These are phyloP conservation scores for Chalcosyrphus nemorum DNA, from an alignment of 2,888 invertebrate genomes.

Conservation along the genomic window DNA sequence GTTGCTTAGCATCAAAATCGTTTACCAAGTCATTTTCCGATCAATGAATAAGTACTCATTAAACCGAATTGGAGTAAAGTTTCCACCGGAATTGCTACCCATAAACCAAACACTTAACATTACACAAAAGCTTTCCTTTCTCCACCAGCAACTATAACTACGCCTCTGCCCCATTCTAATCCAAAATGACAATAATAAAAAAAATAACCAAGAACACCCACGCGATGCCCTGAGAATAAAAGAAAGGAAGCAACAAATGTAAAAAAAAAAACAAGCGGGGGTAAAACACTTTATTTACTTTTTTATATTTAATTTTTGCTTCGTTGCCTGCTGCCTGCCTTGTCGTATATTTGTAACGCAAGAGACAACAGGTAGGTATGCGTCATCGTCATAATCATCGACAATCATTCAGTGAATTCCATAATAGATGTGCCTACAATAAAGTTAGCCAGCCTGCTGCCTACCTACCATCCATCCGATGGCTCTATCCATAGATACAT, in stretches of 20 bases:
- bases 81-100: background rate
- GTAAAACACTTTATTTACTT: constrained; percentile 54
- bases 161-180: constrained; percentile 10
- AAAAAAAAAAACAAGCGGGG: constrained; percentile 4
- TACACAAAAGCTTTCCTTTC: constrained; percentile 21
- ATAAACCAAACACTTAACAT: background rate
- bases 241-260: constrained; percentile 51
- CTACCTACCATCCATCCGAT: constrained; percentile 28
- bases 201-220: constrained; percentile 65
- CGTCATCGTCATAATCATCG: constrained; percentile 70
- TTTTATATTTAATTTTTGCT: constrained; percentile 25
- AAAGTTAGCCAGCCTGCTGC: constrained; percentile 28
- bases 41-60: background rate
- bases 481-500: constrained; percentile 22
- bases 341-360: constrained; percentile 34
- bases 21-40: background rate
- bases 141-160: background rate
- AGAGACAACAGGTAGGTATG: constrained; percentile 74
- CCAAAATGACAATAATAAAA: background rate
- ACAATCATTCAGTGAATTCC: constrained; percentile 67
- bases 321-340: constrained; percentile 8
- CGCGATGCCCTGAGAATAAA: constrained; percentile 43
- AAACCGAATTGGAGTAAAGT: background rate
- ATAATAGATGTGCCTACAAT: constrained; percentile 68
- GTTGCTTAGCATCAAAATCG: background rate